These are phyloP conservation scores for Strigamia maritima DNA, from an alignment of 2,888 invertebrate genomes.

Conservation along the genomic window DNA sequence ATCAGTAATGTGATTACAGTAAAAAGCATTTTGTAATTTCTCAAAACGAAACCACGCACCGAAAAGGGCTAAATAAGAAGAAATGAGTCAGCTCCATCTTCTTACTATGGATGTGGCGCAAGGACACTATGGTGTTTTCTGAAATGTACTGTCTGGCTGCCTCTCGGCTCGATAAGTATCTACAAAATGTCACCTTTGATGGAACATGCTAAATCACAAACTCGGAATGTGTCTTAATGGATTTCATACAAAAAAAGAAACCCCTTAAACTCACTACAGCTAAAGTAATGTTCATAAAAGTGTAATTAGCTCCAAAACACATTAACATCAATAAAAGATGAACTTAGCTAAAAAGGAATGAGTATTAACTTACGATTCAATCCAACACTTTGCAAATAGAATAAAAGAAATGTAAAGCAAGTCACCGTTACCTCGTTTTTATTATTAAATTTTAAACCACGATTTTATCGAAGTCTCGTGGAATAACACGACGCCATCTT, in stretches of 20 bases:
- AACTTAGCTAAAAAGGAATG: no score
- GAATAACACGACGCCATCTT: no score
- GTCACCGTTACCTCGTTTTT: no score
- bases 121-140: background rate
- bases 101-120: background rate
- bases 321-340: no score
- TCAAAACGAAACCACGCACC: background rate
- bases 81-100: background rate
- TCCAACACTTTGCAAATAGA: no score
- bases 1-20: slow-evolving; percentile 1
- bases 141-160: background rate
- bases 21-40: background rate
- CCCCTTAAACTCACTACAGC: no score
- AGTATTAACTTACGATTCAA: no score
- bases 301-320: no score
- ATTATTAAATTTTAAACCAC: no score
- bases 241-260: background rate
- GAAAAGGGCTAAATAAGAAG: background rate
- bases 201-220: background rate
- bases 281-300: no score
- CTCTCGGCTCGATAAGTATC: background rate
- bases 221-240: background rate
- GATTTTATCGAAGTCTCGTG: no score
- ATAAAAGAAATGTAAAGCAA: no score
- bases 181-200: background rate